These are phyloP conservation scores for Calyptommatus sinebrachiatus DNA, from an alignment of 2,113 vertebrate species.

Conservation along the genomic window DNA sequence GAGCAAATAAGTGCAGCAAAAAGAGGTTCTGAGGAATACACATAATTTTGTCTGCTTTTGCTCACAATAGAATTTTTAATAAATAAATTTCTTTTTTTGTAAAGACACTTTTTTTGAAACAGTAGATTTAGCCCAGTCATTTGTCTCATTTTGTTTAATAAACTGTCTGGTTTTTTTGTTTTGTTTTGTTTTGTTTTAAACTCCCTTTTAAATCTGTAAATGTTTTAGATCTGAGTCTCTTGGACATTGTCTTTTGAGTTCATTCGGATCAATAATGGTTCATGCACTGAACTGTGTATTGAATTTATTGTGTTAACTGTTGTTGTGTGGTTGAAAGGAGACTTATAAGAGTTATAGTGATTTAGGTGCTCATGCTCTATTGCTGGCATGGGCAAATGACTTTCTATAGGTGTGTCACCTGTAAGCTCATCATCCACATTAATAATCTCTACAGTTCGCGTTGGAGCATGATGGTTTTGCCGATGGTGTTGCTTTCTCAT, in stretches of 20 bases:
- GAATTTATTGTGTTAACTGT: constrained; percentile 97
- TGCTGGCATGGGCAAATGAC: constrained; percentile 93
- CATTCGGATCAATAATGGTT: constrained; percentile 99
- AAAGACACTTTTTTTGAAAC: constrained; percentile 99
- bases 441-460: constrained; percentile 96
- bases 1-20: constrained; percentile 86
- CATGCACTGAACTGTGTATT: constrained; percentile 99
- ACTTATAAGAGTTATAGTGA: constrained; percentile 97
- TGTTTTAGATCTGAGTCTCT: constrained; percentile 97
- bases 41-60: constrained; percentile 91
- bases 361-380: constrained; percentile 98
- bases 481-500: constrained; percentile 99
- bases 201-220: constrained; percentile 65
- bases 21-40: constrained; percentile 92
- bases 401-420: constrained; percentile 89
- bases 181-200: constrained; percentile 74
- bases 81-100: constrained; percentile 99
- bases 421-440: constrained; percentile 97
- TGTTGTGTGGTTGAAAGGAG: constrained; percentile 93
- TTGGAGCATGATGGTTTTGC: constrained; percentile 93
- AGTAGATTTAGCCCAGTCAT: constrained; percentile 95
- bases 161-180: constrained; percentile 83
- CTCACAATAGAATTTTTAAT: constrained; percentile 99
- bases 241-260: constrained; percentile 99
- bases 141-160: constrained; percentile 86